Evolutionary conservation across 2,797 vertebrate genomes (phyloP).

Genomic region (Peromyscus nudipes): DNA sequence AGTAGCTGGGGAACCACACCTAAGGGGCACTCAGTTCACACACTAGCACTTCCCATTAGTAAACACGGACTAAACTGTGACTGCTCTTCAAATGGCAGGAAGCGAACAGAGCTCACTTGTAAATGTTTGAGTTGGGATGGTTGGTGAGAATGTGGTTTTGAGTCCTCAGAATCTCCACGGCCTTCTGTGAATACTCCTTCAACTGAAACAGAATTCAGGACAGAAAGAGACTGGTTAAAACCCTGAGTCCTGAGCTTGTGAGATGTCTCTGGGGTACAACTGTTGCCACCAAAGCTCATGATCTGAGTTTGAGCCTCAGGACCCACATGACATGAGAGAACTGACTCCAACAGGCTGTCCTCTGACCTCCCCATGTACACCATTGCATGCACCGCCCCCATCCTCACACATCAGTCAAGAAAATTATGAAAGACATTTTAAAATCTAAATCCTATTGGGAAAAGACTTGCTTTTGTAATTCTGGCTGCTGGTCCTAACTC

Average conservation of each 20-base stretch:
- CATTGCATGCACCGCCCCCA: no score
- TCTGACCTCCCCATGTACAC: background rate
- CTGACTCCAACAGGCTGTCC: background rate
- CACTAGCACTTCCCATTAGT: background rate
- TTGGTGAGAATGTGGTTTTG: slow-evolving; percentile 99
- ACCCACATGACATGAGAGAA: background rate
- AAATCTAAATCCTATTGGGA: background rate
- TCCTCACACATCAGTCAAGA: background rate
- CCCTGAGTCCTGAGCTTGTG: background rate
- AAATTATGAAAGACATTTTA: background rate
- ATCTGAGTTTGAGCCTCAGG: background rate
- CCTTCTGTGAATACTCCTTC: slow-evolving; percentile 99
- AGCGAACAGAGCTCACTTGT: slow-evolving; percentile 92
- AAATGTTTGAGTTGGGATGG: slow-evolving; percentile 99
- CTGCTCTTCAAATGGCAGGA: background rate
- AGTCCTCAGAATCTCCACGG: slow-evolving; percentile 97
- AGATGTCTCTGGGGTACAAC: background rate
- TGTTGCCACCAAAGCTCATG: background rate
- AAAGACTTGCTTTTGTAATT: background rate
- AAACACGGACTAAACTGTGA: background rate
- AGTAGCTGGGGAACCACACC: background rate
- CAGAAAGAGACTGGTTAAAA: slow-evolving; percentile 38
- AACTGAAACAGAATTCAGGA: slow-evolving; percentile 88
- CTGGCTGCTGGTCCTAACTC: background rate
- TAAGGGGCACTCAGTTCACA: background rate